Base-by-base conservation (phyloP, 2,888 invertebrate species). In the Cyclophora albipunctata region DNA sequence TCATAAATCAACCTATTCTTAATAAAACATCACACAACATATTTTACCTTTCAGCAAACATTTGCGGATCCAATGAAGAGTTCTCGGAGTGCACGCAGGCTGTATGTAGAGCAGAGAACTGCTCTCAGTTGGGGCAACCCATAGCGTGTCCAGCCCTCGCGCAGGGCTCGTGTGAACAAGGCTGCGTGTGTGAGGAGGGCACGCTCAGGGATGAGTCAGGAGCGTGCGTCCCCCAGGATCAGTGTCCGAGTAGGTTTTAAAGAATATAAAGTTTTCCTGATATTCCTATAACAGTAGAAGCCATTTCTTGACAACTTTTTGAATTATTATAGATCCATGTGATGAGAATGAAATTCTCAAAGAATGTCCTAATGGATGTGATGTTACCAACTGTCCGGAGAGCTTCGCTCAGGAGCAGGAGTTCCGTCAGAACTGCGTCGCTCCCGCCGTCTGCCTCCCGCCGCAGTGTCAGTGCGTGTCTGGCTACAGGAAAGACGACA, bases 391-490 rank as follows among this genome's bases (percentile, higher is more conserved):
- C 20, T 20, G 20, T 20, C 20, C 20, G 20, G 20, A 20, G 20
- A 20, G 20, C 20, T 20, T 20, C 20, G 20, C 20, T 20, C 20
- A 20, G 2, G 20, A 20, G 2, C 20, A 20, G 20, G 20, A 20
- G 20, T 20, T 20, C 20, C 20, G 20, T 1, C 20, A 20, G 20
- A 20, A 20, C 20, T 20, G 20, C 20, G 20, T 20, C 20, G 20
- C 20, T 20, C 20, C 20, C 20, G 20, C 20, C 20, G 20, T 20
- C 2, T 20, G 20, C 2, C 20, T 20, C 20, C 20, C 20, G 1
- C 79, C 79, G 0, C 56, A 52, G 20, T 79, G 79, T 45, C 53
- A 69, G 20, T 80, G 79, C 50, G 62, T 60, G 1, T 48, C 66
- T 5, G 60, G 59, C 1, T 74, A 69, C 48, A 70, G 75, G 66